Conservation (phyloP, 2,113 vertebrate species). For the Bubo bubo region DNA sequence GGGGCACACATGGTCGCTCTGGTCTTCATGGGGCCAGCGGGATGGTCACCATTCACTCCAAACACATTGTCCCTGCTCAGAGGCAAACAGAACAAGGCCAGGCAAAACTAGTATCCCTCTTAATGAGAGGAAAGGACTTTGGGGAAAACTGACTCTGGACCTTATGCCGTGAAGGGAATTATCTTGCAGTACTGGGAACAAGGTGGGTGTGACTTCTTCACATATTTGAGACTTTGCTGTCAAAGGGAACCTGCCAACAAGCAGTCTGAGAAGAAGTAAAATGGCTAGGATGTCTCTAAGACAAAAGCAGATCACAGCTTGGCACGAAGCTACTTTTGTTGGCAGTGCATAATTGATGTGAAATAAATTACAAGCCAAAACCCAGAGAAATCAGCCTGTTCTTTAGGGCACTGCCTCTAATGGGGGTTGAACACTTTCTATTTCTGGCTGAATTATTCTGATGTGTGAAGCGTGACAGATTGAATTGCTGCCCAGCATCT, state of each 20-base stretch:
- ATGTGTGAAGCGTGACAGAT: conserved; percentile 50
- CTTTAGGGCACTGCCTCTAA: conserved; percentile 26
- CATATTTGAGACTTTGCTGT: neutral
- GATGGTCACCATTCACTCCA: neutral
- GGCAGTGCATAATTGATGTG: conserved; percentile 44
- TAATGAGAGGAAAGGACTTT: neutral
- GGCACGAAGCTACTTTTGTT: neutral
- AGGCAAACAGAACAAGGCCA: neutral
- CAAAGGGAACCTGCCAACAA: neutral
- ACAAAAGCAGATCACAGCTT: conserved; percentile 3
- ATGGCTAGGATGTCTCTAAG: neutral
- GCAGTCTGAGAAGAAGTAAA: neutral
- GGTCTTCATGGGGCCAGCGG: fast-evolving
- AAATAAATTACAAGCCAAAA: conserved; percentile 38
- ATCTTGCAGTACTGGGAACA: neutral
- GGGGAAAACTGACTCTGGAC: neutral
- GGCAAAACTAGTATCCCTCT: neutral
- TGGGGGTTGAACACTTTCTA: conserved; percentile 15
- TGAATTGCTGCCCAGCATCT: conserved; percentile 51
- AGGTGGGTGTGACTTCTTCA: neutral
- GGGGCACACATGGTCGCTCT: fast-evolving
- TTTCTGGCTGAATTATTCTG: conserved; percentile 41
- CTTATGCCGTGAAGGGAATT: fast-evolving
- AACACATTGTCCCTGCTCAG: neutral
- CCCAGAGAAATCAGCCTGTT: conserved; percentile 17